phyloP scores from a whole-genome alignment of 2,888 invertebrate genomes.

The Heliconius cydno region DNA sequence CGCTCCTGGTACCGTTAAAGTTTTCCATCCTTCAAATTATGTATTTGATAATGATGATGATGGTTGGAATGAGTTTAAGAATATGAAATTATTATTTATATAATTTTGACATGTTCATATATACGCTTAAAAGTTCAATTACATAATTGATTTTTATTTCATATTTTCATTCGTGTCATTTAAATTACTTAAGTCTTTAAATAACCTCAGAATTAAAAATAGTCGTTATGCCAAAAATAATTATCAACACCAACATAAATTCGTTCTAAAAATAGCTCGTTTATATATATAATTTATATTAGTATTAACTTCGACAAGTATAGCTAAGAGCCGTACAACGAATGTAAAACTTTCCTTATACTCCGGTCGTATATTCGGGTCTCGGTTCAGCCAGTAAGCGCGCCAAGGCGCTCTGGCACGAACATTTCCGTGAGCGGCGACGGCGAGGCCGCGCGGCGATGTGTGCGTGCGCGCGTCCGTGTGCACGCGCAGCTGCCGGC shows the following conservation, averaged over 20 bases:
- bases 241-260: background rate
- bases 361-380: slow-evolving; percentile 48
- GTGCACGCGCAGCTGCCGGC: slow-evolving; percentile 49
- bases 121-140: background rate
- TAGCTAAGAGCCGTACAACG: background rate
- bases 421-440: slow-evolving; percentile 80
- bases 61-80: background rate
- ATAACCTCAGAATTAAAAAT: background rate
- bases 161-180: background rate
- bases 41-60: slow-evolving; percentile 32
- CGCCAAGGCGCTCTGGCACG: slow-evolving; percentile 64
- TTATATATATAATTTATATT: background rate
- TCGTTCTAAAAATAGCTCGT: slow-evolving; percentile 1
- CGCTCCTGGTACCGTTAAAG: slow-evolving; percentile 46
- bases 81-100: background rate
- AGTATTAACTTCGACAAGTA: background rate
- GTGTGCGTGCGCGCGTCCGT: slow-evolving; percentile 63
- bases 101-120: background rate
- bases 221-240: background rate
- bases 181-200: background rate
- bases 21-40: slow-evolving; percentile 37
- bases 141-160: too few species aligned
- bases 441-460: slow-evolving; percentile 70
- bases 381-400: slow-evolving; percentile 51
- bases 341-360: slow-evolving; percentile 44